Evolutionary conservation across 2,888 invertebrate species (phyloP).

Genomic region (Drosophila greeni): DNA sequence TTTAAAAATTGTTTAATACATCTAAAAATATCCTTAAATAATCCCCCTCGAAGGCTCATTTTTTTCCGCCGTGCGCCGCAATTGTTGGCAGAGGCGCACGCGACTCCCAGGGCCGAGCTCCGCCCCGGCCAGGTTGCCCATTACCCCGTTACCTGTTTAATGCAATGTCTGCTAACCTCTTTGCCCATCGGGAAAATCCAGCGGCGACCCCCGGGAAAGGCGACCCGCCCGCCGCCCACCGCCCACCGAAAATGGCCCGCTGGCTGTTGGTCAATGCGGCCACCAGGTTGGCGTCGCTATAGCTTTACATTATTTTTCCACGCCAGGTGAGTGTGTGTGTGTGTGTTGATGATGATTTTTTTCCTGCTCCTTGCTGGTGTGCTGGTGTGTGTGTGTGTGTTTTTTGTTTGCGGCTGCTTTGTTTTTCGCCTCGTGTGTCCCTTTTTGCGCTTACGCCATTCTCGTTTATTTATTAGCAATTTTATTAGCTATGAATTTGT

Average conservation of each 20-base stretch:
- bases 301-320: conserved; percentile 53
- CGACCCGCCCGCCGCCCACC: conserved; percentile 25
- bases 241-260: conserved; percentile 63
- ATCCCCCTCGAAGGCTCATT: accelerated
- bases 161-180: conserved; percentile 53
- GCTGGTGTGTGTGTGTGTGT: conserved; percentile 5
- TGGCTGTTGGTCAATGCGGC: conserved; percentile 71
- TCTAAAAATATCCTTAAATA: not conserved
- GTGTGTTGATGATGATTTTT: conserved; percentile 23
- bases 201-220: conserved; percentile 6
- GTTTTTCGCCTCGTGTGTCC: conserved; percentile 69
- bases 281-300: conserved; percentile 69
- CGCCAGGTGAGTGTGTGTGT: conserved; percentile 18
- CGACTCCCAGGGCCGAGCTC: conserved; percentile 13
- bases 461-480: conserved; percentile 74
- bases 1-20: not conserved
- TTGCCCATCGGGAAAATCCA: conserved; percentile 31
- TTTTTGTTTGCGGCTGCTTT: conserved; percentile 65
- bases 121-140: conserved; percentile 1
- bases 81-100: conserved; percentile 61
- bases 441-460: conserved; percentile 74
- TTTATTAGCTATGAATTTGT: conserved; percentile 74
- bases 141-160: conserved; percentile 61
- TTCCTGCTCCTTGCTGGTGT: conserved; percentile 21
- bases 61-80: conserved; percentile 43